Evolutionary conservation across 1,140 invertebrate species (phyloP).

Genomic region (Leucophenga varia): DNA sequence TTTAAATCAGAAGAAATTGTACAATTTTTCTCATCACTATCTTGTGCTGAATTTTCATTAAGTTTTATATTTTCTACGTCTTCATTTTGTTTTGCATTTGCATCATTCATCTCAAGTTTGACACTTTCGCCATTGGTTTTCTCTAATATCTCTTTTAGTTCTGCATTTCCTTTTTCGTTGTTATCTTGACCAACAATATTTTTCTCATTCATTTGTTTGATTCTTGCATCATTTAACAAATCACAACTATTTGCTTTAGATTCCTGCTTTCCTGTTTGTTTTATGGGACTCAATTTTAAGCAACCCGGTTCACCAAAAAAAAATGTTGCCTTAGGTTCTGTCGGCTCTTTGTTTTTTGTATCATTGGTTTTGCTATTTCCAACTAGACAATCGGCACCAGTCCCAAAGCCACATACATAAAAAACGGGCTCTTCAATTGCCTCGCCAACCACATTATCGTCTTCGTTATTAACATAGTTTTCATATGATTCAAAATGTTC

Average conservation of each 20-base stretch:
- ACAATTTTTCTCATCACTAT: too few species aligned
- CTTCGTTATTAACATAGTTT: too few species aligned
- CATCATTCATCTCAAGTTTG: not conserved
- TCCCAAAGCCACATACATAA: constrained; percentile 70
- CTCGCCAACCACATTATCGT: constrained; percentile 59
- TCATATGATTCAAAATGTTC: too few species aligned
- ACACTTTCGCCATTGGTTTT: constrained; percentile 35
- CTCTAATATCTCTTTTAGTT: constrained; percentile 6
- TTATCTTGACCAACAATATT: too few species aligned
- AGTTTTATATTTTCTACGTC: not conserved
- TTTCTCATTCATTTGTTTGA: not conserved
- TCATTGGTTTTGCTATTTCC: constrained; percentile 40
- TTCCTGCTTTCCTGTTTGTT: constrained; percentile 33
- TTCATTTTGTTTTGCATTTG: constrained; percentile 1
- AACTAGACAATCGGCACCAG: constrained; percentile 69
- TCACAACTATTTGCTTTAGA: constrained; percentile 40
- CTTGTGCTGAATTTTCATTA: not conserved
- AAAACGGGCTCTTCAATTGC: constrained; percentile 74
- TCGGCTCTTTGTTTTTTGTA: constrained; percentile 14
- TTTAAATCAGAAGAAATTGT: too few species aligned
- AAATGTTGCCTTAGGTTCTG: constrained; percentile 54
- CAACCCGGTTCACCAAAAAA: constrained; percentile 59
- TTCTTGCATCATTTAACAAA: too few species aligned
- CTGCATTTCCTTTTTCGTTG: not conserved
- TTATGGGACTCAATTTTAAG: constrained; percentile 50